phyloP scores from a whole-genome alignment of 2,797 vertebrate species.

The Sebastolobus altivelis region DNA sequence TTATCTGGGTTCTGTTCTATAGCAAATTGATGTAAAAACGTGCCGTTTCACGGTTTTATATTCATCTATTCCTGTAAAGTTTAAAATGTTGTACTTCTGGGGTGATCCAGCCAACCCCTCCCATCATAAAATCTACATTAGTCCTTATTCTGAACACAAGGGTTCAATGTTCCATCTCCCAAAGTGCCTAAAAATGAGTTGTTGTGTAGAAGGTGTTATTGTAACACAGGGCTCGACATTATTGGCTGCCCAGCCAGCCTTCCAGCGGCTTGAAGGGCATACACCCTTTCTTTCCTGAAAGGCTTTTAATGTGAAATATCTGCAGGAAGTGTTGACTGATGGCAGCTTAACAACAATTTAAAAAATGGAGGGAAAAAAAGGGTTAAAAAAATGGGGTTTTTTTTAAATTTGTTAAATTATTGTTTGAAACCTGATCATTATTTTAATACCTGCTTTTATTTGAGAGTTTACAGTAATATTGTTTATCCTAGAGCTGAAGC shows the following conservation, averaged over 20 bases:
- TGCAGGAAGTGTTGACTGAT: not conserved
- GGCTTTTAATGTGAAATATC: slow-evolving; percentile 1
- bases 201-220: not conserved
- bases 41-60: not conserved
- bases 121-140: not conserved
- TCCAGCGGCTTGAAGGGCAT: not conserved
- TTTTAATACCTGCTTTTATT: not conserved
- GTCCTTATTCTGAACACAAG: not conserved
- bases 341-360: not conserved
- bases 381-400: too few relatives aligned
- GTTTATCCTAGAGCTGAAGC: not conserved
- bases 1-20: not conserved
- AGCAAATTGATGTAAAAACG: not conserved
- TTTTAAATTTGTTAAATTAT: too few relatives aligned
- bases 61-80: not conserved
- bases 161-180: not conserved
- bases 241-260: not conserved
- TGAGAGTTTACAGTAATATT: not conserved
- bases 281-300: not conserved
- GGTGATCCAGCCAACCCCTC: slow-evolving; percentile 20
- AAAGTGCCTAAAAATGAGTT: not conserved
- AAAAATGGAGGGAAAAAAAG: not conserved
- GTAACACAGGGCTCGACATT: not conserved
- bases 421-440: not conserved
- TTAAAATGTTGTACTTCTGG: not conserved